These are phyloP conservation scores for Chrosomus eos DNA, from an alignment of 2,797 vertebrate species.

Conservation along the genomic window DNA sequence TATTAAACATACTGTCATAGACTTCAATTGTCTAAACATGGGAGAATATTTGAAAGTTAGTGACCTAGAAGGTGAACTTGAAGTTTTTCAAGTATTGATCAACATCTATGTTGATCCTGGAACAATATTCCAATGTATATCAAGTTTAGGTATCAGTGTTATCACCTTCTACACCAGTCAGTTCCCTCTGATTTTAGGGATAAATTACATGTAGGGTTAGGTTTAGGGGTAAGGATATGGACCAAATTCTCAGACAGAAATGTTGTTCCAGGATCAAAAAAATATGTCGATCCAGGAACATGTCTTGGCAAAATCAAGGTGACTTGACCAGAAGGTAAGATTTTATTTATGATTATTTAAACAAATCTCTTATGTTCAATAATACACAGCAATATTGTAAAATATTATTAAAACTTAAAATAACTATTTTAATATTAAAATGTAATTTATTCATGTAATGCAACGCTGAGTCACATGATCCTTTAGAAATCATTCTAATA, in stretches of 20 bases:
- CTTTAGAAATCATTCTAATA: background rate
- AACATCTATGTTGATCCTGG: background rate
- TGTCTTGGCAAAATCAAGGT: no score
- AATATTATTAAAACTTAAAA: background rate
- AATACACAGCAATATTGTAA: background rate
- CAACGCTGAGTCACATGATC: background rate
- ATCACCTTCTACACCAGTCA: background rate
- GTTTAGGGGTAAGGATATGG: background rate
- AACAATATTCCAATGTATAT: background rate
- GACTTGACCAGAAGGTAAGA: no score
- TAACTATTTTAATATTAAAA: background rate
- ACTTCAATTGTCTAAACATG: background rate
- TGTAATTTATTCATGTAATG: background rate
- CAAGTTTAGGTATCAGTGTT: background rate
- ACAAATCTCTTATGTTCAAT: background rate
- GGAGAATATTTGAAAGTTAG: background rate
- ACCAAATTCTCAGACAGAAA: no score
- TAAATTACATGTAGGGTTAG: background rate
- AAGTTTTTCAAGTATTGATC: background rate
- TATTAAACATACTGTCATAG: background rate
- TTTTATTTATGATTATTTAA: no score
- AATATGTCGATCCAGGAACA: no score
- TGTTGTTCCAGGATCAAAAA: no score
- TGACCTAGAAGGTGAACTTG: background rate
- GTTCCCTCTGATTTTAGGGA: background rate